phyloP scores from a whole-genome alignment of 2,797 vertebrate genomes.

The Neosalanx taihuensis region DNA sequence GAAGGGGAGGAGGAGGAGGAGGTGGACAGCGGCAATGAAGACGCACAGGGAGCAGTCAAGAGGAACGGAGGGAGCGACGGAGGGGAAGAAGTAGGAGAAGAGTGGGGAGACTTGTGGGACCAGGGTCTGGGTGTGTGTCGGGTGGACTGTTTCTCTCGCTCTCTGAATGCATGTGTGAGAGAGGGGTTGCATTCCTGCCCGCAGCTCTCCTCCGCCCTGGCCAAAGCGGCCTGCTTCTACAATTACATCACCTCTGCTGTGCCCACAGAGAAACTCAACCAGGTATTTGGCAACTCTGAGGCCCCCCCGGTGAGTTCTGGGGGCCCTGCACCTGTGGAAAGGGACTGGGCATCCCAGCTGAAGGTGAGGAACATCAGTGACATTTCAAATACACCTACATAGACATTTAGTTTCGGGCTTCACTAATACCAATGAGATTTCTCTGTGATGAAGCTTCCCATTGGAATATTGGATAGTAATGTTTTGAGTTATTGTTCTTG shows the following conservation, averaged over 20 bases:
- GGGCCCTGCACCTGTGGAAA: constrained; percentile 34
- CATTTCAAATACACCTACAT: neutral
- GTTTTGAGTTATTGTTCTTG: neutral
- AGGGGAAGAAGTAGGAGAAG: constrained; percentile 38
- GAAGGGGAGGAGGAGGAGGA: constrained; percentile 40
- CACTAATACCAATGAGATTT: neutral
- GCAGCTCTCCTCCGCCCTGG: constrained; percentile 66
- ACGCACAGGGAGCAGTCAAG: constrained; percentile 33
- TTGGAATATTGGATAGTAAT: neutral
- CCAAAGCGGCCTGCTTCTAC: constrained; percentile 74
- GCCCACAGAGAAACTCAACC: constrained; percentile 74
- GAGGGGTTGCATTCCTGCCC: constrained; percentile 69
- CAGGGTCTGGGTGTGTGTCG: constrained; percentile 68
- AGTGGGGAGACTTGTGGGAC: constrained; percentile 68
- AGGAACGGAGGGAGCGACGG: constrained; percentile 54
- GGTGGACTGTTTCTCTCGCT: constrained; percentile 76
- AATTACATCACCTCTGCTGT: constrained; percentile 77
- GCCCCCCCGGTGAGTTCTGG: constrained; percentile 40
- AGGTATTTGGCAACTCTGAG: constrained; percentile 67
- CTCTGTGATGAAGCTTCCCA: neutral
- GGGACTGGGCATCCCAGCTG: constrained; percentile 74
- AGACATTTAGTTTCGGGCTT: neutral
- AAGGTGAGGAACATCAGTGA: constrained; percentile 55
- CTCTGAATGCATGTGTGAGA: constrained; percentile 71
- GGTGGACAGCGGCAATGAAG: constrained; percentile 28